A percentile compares a stretch with the other conserved stretches of the same genome.
phyloP scores from a whole-genome alignment of 2,888 invertebrate species.

The Yponomeuta sedellus region DNA sequence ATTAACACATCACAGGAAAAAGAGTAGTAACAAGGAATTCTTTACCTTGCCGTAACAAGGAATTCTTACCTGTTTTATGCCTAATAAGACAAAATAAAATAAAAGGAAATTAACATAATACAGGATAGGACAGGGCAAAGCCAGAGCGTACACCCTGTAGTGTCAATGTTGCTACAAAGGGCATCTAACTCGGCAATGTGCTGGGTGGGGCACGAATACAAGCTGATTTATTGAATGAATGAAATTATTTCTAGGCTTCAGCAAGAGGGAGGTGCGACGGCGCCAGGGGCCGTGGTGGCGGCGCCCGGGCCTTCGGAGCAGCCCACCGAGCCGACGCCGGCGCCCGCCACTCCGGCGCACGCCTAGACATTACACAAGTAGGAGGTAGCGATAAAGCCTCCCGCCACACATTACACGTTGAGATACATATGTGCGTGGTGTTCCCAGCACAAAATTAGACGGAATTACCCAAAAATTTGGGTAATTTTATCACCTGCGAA shows the following conservation, averaged over 20 bases:
- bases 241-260: slow-evolving; percentile 38
- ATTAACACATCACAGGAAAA: too few species aligned
- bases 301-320: slow-evolving; percentile 20
- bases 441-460: background rate
- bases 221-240: background rate
- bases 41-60: too few species aligned
- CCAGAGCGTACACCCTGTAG: too few species aligned
- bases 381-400: background rate
- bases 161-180: too few species aligned
- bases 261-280: slow-evolving; percentile 39
- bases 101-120: too few species aligned
- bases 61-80: too few species aligned
- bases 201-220: background rate
- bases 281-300: slow-evolving; percentile 22
- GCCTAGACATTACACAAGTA: slow-evolving; percentile 22
- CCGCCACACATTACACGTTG: background rate
- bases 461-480: too few species aligned
- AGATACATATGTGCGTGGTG: background rate
- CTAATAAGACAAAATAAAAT: too few species aligned
- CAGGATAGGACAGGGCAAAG: too few species aligned
- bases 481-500: too few species aligned
- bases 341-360: slow-evolving; percentile 29
- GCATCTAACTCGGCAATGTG: too few species aligned
- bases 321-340: slow-evolving; percentile 10
- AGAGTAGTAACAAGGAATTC: too few species aligned